Conservation (phyloP, 1,140 invertebrate species). For the Onthophagus taurus region DNA sequence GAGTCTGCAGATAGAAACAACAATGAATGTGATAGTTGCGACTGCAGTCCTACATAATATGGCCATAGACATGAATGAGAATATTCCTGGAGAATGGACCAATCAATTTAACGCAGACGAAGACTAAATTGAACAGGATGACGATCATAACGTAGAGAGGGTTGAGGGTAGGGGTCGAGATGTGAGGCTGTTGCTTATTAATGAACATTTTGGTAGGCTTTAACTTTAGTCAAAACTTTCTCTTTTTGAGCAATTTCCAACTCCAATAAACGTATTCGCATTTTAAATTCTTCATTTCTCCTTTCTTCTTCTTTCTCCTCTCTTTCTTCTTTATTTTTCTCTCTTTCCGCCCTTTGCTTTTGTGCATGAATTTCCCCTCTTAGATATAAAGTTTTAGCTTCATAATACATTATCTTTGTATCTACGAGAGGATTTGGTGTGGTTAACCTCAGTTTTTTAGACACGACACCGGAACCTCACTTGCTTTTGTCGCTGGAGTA, state of each 20-base stretch:
- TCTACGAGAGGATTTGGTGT: neutral
- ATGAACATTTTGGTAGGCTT: slow-evolving; percentile 10
- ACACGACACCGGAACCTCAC: too few relatives aligned
- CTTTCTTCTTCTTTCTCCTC: neutral
- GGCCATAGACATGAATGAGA: slow-evolving; percentile 13
- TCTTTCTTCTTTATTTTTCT: neutral
- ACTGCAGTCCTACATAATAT: slow-evolving; percentile 37
- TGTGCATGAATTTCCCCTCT: too few relatives aligned
- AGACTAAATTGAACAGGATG: neutral
- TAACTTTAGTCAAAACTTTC: too few relatives aligned
- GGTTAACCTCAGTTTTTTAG: neutral
- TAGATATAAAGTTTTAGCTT: neutral
- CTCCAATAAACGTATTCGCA: neutral
- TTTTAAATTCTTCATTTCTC: neutral
- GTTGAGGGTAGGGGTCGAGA: neutral
- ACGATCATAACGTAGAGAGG: neutral
- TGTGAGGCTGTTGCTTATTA: slow-evolving; percentile 1
- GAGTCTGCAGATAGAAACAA: slow-evolving; percentile 24
- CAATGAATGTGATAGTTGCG: slow-evolving; percentile 30
- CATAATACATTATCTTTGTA: neutral
- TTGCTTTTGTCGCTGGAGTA: too few relatives aligned
- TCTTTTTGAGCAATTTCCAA: too few relatives aligned
- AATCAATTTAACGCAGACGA: neutral
- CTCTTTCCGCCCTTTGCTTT: too few relatives aligned
- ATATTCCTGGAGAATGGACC: neutral